phyloP scores from a whole-genome alignment of 2,113 vertebrate species.

The Antechinus stuartii region DNA sequence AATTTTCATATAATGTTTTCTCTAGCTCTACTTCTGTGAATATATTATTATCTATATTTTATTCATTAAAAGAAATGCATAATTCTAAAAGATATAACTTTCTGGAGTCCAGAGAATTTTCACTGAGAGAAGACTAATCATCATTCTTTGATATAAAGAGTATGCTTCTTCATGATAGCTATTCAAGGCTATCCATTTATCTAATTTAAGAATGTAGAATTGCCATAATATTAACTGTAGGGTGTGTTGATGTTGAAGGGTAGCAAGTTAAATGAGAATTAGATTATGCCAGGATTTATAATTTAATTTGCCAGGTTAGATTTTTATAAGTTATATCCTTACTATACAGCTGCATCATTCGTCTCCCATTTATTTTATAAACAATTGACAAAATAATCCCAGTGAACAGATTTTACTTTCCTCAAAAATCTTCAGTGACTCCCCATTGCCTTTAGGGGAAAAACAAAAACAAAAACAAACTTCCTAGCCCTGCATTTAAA shows the following conservation, averaged over 20 bases:
- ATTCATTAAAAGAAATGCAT: neutral
- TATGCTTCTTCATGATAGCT: neutral
- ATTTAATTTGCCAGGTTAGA: slow-evolving; percentile 40
- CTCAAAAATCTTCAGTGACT: neutral
- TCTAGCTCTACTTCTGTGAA: slow-evolving; percentile 14
- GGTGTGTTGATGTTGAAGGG: neutral
- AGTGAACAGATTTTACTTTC: neutral
- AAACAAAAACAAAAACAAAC: neutral
- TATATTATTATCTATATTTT: slow-evolving; percentile 2
- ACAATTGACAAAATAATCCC: neutral
- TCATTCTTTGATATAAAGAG: neutral
- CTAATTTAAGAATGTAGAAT: neutral
- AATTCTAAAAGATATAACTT: neutral
- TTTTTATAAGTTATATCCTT: slow-evolving; percentile 49
- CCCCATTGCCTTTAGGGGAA: neutral
- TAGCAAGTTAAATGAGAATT: slow-evolving; percentile 18
- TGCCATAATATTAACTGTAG: neutral
- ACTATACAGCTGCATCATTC: no score
- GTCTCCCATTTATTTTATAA: neutral
- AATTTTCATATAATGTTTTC: slow-evolving; percentile 36
- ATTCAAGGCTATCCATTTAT: neutral
- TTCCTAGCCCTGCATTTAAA: neutral
- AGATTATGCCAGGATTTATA: slow-evolving; percentile 53
- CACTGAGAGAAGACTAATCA: neutral
- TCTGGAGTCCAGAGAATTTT: neutral